A percentile compares a stretch with the other conserved stretches of the same genome.
Evolutionary conservation across 1,140 invertebrate genomes (phyloP).

Genomic region (Coelopa frigida): DNA sequence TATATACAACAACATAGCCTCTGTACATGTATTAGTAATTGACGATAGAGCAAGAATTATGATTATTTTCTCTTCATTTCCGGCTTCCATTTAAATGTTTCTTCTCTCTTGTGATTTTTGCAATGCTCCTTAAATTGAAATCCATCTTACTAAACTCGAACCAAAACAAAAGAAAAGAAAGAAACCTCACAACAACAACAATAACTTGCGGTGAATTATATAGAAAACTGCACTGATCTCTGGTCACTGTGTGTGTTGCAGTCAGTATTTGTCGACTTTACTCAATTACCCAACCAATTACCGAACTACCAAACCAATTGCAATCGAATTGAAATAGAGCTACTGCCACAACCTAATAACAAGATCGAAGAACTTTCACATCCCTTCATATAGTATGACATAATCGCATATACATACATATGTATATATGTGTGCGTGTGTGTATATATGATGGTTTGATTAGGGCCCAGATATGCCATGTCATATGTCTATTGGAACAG

Average conservation of each 20-base stretch:
- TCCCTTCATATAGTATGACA: conserved; percentile 3
- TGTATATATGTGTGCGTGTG: background rate
- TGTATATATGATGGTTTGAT: background rate
- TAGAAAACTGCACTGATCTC: conserved; percentile 6
- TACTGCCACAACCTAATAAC: no score
- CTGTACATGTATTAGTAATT: background rate
- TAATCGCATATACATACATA: conserved; percentile 1
- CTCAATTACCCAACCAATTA: background rate
- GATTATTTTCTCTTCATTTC: conserved; percentile 1
- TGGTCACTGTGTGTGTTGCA: conserved; percentile 9
- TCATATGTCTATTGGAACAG: no score
- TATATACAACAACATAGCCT: background rate
- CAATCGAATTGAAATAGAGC: no score
- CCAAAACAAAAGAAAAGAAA: background rate
- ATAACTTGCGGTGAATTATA: conserved; percentile 11
- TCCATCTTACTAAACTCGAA: background rate
- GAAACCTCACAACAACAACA: background rate
- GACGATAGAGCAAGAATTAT: conserved; percentile 1
- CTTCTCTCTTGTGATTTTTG: no score
- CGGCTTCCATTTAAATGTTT: no score
- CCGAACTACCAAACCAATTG: background rate
- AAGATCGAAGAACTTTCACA: no score
- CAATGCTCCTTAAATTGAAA: no score
- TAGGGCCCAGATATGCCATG: no score
- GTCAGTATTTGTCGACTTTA: background rate